Base-by-base conservation (phyloP, 2,113 vertebrate species). In the Pangasianodon gigas region DNA sequence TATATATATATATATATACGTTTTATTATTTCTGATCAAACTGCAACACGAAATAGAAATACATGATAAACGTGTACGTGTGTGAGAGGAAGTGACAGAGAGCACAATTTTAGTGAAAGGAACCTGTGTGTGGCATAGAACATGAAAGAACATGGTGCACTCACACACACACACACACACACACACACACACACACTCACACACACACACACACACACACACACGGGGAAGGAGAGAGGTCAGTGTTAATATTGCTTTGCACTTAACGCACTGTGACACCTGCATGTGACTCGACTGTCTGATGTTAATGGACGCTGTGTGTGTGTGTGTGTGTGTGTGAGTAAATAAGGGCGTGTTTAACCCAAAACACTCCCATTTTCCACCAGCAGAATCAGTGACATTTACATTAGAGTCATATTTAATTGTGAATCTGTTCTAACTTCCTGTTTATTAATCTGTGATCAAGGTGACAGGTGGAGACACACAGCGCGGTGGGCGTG, bases 161-260 rank as follows among this genome's bases (percentile, higher is more conserved):
- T 54, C 52, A 41, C 16, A 41, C 19, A 44, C 41, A 41, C 41
- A 46, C 16, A 71, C 32, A 41, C 29, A 71, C 67, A 16, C 67
- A 19, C 16, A 74, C 19, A 44, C 37, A 37, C 19, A 75, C 32
- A 71, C n/a, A 37, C 29, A 32, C 62, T 2, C 29, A 71, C 69
- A 74, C 69, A 77, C 71, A 75, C 37, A 75, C 71, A 75, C 71
- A 24, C 18, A 74, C 69, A 77, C 71, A 75, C 37, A 75, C 71
- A 75, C 71, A 24, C 18, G 37, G 37, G 37, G 29, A 65, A 65
- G 62, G 62, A 18, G n/a, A 71, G 67, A 37, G 13, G 13, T 71
- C 6, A 41, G 32, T 71, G n/a, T 7, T 71, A 71, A 71, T 71
- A 7, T 37, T 71, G 32, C 67, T 62, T 62, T 62, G 24, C 24